These are phyloP conservation scores for Drosophila santomea DNA, from an alignment of 1,140 invertebrate genomes.

Conservation along the genomic window DNA sequence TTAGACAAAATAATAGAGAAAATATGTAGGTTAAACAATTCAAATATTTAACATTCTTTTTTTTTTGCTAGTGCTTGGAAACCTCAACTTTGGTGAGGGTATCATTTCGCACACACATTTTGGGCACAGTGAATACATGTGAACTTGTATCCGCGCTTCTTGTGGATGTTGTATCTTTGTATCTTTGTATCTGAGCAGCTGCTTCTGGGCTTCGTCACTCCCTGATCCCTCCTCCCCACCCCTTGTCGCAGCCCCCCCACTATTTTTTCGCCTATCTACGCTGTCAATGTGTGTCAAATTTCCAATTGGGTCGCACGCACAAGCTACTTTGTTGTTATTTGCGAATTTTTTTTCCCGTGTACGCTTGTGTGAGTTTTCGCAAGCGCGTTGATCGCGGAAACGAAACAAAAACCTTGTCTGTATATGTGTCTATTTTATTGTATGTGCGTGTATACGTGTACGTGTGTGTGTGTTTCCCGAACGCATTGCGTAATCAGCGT, in stretches of 20 bases:
- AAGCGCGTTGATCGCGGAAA: slow-evolving; percentile 76
- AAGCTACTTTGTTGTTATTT: slow-evolving; percentile 59
- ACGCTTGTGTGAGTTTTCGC: slow-evolving; percentile 46
- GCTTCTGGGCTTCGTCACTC: slow-evolving; percentile 16
- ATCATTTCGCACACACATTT: slow-evolving; percentile 29
- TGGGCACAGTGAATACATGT: neutral
- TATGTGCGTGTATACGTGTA: neutral
- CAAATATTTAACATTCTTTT: too few species aligned
- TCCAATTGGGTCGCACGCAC: slow-evolving; percentile 78
- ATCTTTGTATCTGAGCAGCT: slow-evolving; percentile 26
- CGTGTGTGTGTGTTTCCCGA: slow-evolving; percentile 29
- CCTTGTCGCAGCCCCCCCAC: neutral
- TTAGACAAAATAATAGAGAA: too few species aligned
- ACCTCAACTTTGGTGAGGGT: neutral
- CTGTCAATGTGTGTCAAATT: slow-evolving; percentile 65
- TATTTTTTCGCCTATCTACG: neutral
- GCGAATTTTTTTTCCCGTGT: slow-evolving; percentile 58
- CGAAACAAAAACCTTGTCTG: slow-evolving; percentile 65
- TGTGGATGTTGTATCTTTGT: slow-evolving; percentile 2
- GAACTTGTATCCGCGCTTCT: slow-evolving; percentile 18
- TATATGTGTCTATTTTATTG: neutral
- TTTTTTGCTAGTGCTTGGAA: too few species aligned
- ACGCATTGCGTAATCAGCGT: slow-evolving; percentile 81
- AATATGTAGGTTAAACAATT: too few species aligned
- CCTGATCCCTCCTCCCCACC: neutral